These are phyloP conservation scores for Gerosis bhagava DNA, from an alignment of 2,888 invertebrate genomes.

Conservation along the genomic window DNA sequence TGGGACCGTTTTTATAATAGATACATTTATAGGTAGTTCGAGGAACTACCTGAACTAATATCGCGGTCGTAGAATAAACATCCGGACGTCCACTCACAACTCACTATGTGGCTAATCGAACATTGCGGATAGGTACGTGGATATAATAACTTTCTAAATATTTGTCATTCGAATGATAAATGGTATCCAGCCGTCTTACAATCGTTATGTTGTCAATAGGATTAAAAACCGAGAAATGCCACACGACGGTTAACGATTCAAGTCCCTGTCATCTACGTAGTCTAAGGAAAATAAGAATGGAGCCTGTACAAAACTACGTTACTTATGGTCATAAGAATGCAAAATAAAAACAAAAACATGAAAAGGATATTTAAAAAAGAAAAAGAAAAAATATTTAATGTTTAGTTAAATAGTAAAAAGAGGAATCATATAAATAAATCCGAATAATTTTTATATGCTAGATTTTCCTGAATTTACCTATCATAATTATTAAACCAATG, in stretches of 20 bases:
- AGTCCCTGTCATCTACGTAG: conserved; percentile 45
- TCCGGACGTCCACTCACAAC: conserved; percentile 63
- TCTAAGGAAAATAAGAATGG: conserved; percentile 59
- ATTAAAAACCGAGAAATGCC: conserved; percentile 75
- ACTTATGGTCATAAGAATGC: too few relatives aligned
- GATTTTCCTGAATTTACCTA: too few relatives aligned
- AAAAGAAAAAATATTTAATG: too few relatives aligned
- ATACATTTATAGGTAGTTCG: too few relatives aligned
- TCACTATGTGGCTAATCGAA: conserved; percentile 65
- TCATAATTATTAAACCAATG: too few relatives aligned
- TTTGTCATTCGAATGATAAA: conserved; percentile 79
- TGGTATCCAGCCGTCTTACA: conserved; percentile 59
- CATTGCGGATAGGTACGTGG: conserved; percentile 60
- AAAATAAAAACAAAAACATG: too few relatives aligned
- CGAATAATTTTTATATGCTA: too few relatives aligned
- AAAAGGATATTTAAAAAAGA: too few relatives aligned
- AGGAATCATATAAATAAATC: too few relatives aligned
- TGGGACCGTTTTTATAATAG: conserved; percentile 61
- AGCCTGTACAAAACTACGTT: too few relatives aligned
- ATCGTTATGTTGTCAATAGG: conserved; percentile 70
- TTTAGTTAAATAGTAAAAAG: too few relatives aligned
- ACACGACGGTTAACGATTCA: conserved; percentile 60
- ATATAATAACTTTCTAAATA: conserved; percentile 80
- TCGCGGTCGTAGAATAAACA: conserved; percentile 72
- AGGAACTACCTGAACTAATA: conserved; percentile 71